These are phyloP conservation scores for Tapirus terrestris DNA, from an alignment of 2,113 vertebrate species.

Conservation along the genomic window DNA sequence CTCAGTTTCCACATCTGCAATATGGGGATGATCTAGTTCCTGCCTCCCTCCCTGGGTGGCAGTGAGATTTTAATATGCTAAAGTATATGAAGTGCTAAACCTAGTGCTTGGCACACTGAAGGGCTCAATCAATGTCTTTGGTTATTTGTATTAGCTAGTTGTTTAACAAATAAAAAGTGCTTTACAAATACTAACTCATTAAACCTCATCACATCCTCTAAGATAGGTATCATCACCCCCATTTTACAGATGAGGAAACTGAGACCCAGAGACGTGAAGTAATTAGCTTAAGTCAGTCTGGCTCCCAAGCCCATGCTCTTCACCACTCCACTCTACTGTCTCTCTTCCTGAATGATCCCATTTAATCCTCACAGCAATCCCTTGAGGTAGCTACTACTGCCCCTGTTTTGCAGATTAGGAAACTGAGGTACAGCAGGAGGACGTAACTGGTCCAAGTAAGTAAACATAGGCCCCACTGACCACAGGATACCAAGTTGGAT, in stretches of 20 bases:
- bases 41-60: not conserved
- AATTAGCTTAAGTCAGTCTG: not conserved
- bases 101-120: not conserved
- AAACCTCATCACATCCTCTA: not conserved
- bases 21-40: not conserved
- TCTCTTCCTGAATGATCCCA: not conserved
- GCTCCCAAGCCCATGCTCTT: not conserved
- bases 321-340: not conserved
- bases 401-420: not conserved
- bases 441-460: not conserved
- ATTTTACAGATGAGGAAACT: not conserved
- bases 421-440: not conserved
- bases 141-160: not conserved
- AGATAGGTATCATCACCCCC: not conserved
- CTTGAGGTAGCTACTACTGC: not conserved
- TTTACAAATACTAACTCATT: slow-evolving; percentile 16
- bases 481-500: not conserved
- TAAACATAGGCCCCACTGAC: not conserved
- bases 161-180: not conserved
- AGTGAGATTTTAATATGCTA: not conserved
- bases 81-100: not conserved
- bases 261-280: not conserved
- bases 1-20: not conserved
- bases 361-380: not conserved
- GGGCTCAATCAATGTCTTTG: not conserved